Evolutionary conservation across 2,113 vertebrate genomes (phyloP).

Genomic region (Actenoides hombroni): DNA sequence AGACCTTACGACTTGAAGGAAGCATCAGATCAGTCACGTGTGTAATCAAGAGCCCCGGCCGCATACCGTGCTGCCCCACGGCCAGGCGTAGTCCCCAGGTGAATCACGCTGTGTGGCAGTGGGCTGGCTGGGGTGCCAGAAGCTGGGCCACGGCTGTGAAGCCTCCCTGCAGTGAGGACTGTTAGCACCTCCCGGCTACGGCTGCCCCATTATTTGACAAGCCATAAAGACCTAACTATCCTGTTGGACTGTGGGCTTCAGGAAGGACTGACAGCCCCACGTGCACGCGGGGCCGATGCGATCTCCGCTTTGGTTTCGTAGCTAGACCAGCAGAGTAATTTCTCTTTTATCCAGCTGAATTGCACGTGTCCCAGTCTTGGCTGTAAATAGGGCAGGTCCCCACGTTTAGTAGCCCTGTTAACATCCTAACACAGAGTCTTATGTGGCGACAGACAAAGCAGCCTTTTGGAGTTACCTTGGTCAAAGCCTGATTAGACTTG

Average conservation of each 20-base stretch:
- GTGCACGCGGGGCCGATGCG: rapidly evolving
- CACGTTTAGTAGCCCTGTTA: not conserved
- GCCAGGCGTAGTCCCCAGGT: not conserved
- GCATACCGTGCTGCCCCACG: not conserved
- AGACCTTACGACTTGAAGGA: not conserved
- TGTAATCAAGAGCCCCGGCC: not conserved
- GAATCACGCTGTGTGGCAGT: not conserved
- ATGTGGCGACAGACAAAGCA: not conserved
- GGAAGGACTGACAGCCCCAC: not conserved
- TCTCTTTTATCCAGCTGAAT: not conserved
- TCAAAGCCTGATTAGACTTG: not conserved
- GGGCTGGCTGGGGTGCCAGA: not conserved
- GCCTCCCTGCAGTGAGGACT: not conserved
- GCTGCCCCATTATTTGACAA: not conserved
- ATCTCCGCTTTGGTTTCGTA: not conserved
- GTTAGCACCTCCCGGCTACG: not conserved
- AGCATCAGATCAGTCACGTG: not conserved
- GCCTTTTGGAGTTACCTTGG: not conserved
- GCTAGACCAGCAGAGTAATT: not conserved
- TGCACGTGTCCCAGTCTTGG: not conserved
- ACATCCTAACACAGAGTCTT: not conserved
- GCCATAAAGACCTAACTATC: not conserved
- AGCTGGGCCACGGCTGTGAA: not conserved
- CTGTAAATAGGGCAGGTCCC: not conserved
- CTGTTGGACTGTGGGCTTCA: not conserved